Evolutionary conservation across 2,888 invertebrate genomes (phyloP).

Genomic region (Caenorhabditis sinica): DNA sequence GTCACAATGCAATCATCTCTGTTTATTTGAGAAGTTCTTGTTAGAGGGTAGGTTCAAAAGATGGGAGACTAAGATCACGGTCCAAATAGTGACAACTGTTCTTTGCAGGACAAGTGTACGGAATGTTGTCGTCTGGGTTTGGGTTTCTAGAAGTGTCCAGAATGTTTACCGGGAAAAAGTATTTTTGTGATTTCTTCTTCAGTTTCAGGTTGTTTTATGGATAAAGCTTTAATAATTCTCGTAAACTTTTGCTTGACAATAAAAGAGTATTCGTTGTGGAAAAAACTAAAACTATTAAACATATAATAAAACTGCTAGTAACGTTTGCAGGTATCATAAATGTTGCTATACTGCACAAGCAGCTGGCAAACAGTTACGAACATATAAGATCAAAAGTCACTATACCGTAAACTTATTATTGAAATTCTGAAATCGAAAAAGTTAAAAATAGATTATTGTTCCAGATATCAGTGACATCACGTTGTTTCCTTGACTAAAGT

Average conservation of each 20-base stretch:
- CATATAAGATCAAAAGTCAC: too few species aligned
- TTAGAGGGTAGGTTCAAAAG: slow-evolving; percentile 28
- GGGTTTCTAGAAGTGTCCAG: slow-evolving; percentile 5
- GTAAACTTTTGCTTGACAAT: too few species aligned
- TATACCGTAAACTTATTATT: too few species aligned
- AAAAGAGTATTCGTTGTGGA: too few species aligned
- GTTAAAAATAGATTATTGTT: slow-evolving; percentile 30
- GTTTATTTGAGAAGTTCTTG: slow-evolving; percentile 46
- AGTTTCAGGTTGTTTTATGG: not conserved
- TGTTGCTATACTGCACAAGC: too few species aligned
- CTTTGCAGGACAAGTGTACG: slow-evolving; percentile 33
- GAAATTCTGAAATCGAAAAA: too few species aligned
- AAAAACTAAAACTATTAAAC: too few species aligned
- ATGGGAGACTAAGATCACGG: slow-evolving; percentile 32
- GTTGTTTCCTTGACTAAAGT: slow-evolving; percentile 33
- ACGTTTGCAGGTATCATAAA: too few species aligned
- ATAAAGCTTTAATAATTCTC: too few species aligned
- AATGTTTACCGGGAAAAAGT: slow-evolving; percentile 4
- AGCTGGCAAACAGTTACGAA: too few species aligned
- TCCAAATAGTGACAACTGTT: slow-evolving; percentile 38
- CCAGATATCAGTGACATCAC: slow-evolving; percentile 37
- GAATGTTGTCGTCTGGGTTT: not conserved
- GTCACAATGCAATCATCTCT: slow-evolving; percentile 29
- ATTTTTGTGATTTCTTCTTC: not conserved
- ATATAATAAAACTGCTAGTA: too few species aligned